These are phyloP conservation scores for Pristionchus maxplancki DNA, from an alignment of 2,888 invertebrate genomes.

Conservation along the genomic window DNA sequence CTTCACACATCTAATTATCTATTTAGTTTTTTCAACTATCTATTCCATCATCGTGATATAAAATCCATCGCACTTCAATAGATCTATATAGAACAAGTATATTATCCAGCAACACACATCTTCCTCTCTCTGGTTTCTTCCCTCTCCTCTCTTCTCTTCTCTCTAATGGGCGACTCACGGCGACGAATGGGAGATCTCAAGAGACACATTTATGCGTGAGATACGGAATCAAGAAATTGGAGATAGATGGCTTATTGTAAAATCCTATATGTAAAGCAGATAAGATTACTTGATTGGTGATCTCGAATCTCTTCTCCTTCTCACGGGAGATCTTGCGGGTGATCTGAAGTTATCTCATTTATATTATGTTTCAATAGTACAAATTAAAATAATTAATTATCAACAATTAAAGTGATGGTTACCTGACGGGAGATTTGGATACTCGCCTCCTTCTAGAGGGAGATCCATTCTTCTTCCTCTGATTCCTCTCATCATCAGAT, in stretches of 20 bases:
- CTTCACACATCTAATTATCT: not conserved
- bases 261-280: not conserved
- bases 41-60: not conserved
- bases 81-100: too few relatives aligned
- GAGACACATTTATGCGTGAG: not conserved
- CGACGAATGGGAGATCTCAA: constrained; percentile 29
- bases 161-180: constrained; percentile 13
- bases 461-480: constrained; percentile 22
- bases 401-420: not conserved
- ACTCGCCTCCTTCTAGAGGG: constrained; percentile 18
- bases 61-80: too few relatives aligned
- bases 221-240: not conserved
- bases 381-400: not conserved
- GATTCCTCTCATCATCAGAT: constrained; percentile 1
- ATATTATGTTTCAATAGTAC: not conserved
- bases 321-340: not conserved
- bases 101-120: not conserved
- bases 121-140: not conserved
- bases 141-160: constrained; percentile 12
- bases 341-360: not conserved
- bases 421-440: not conserved
- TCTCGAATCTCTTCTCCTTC: not conserved
- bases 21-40: not conserved
- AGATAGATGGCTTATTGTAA: not conserved
- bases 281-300: not conserved